Evolutionary conservation across 64 coral and sea anemone species (phyloP).

Genomic region (Montipora sp.): DNA sequence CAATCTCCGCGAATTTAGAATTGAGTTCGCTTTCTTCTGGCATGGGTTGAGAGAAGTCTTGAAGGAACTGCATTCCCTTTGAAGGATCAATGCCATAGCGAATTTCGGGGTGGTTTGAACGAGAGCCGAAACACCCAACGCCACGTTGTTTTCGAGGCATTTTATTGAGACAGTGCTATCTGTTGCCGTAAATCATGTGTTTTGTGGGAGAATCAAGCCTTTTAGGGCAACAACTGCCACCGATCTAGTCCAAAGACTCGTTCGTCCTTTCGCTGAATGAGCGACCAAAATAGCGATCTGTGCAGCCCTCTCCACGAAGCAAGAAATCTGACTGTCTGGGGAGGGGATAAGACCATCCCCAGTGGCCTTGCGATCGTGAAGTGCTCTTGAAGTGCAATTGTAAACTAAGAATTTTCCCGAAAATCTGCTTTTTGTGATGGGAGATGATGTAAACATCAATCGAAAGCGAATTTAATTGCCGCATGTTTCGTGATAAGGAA

Average conservation of each 20-base stretch:
- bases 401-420: background rate
- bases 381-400: too few relatives aligned
- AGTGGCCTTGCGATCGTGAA: too few relatives aligned
- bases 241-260: background rate
- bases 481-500: background rate
- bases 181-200: conserved; percentile 23
- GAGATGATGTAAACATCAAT: background rate
- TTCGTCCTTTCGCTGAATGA: conserved; percentile 17
- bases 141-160: conserved; percentile 81
- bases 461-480: too few relatives aligned
- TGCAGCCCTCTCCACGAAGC: background rate
- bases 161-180: conserved; percentile 48
- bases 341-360: background rate
- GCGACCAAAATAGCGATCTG: conserved; percentile 9
- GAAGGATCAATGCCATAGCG: conserved; percentile 92
- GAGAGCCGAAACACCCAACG: conserved; percentile 90
- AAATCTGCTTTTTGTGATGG: background rate
- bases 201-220: background rate
- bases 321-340: background rate
- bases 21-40: conserved; percentile 99
- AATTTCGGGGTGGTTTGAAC: conserved; percentile 94
- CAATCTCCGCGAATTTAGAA: conserved; percentile 94
- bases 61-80: conserved; percentile 85
- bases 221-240: background rate
- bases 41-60: conserved; percentile 92